Percentiles rank a stretch among this genome's conserved stretches.
Conservation (phyloP, 2,797 vertebrate species). For the Pelochelys cantorii region DNA sequence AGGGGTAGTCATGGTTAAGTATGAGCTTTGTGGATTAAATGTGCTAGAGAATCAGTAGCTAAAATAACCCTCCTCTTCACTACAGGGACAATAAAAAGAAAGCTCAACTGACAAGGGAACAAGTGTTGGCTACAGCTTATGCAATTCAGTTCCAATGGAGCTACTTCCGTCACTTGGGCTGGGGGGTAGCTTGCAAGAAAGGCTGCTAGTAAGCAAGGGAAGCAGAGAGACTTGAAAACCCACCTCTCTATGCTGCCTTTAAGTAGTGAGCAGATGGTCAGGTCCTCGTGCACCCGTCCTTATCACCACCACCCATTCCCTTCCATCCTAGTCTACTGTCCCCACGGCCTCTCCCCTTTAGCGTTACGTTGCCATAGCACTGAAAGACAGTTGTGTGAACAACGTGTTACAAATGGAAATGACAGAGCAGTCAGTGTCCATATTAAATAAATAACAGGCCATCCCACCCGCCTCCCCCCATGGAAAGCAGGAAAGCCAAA, state of each 20-base stretch:
- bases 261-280: neutral
- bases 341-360: neutral
- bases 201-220: neutral
- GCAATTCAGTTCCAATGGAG: neutral
- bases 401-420: neutral
- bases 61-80: neutral
- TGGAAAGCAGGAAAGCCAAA: neutral
- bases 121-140: neutral
- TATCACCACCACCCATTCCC: neutral
- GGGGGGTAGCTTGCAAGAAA: neutral
- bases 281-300: neutral
- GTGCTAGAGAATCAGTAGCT: neutral
- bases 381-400: constrained; percentile 33
- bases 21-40: neutral
- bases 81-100: neutral
- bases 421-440: neutral
- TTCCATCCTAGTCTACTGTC: constrained; percentile 14
- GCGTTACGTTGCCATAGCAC: constrained; percentile 8
- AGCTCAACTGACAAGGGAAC: neutral
- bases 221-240: constrained; percentile 2
- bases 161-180: neutral
- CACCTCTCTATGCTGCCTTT: constrained; percentile 33
- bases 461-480: rapidly evolving
- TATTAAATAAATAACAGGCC: neutral
- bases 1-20: neutral